Evolutionary conservation across 37 sponge, comb jelly and placozoan species (phyloP), one percentile per base, ranked within the genome.

Genomic region (Corticium candelabrum): DNA sequence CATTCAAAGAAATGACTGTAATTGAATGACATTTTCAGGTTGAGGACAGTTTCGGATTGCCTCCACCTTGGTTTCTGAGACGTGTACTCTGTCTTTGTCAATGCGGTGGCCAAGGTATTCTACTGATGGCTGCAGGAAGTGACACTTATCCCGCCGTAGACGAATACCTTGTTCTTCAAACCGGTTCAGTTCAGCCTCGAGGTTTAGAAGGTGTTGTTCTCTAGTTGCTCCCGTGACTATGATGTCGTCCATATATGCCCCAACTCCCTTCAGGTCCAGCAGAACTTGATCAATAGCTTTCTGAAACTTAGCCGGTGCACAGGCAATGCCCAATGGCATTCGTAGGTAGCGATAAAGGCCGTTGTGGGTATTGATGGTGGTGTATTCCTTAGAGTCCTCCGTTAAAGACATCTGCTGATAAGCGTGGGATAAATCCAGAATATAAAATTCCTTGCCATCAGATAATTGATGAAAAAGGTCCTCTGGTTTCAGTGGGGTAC

Each of bases 341-440:
- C 62, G 62, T 50, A 50, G 15, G 15, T 11, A 21, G 11, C 62
- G 62, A 50, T 50, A 50, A 27, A 50, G 21, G 11, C 62, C 62
- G 15, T 50, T 11, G 11, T 11, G 62, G 15, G 62, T 50, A 50
- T 50, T 50, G 11, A 50, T 27, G 15, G 62, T 50, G 15, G 21
- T 21, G 21, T 27, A 27, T 50, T 50, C 62, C 62, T 50, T 11
- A 32, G 80, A 79, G 30, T 79, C 68, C 68, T 79, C 80, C 36
- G 67, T 40, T 11, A 79, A 69, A 15, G 80, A 71, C 11, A 79
- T 3, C 70, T 79, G 80, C 35, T 62, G 38, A 34, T 79, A 79
- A 11, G 80, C 80, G 69, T 79, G 80, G 11, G 80, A 69, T 68
- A 79, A 39, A 40, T 79, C 80, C 36, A 79, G 39, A 32, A 74